A percentile compares a stretch with the other conserved stretches of the same genome.
Evolutionary conservation across 1,140 invertebrate species (phyloP).

Genomic region (Diploscapter pachys): DNA sequence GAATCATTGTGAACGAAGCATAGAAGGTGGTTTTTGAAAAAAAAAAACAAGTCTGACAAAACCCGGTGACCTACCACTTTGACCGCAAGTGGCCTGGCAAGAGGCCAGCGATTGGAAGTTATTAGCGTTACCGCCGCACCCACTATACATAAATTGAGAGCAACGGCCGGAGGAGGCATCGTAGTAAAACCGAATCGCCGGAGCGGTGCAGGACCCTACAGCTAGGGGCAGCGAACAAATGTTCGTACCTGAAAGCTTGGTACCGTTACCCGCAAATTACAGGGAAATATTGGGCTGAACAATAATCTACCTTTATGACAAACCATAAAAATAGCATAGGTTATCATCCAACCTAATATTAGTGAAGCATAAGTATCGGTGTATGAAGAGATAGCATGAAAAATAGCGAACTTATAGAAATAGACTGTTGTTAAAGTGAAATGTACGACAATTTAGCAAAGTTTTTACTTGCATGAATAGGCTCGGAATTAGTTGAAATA

Average conservation of each 20-base stretch:
- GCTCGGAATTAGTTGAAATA: too few species aligned
- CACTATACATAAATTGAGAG: constrained; percentile 40
- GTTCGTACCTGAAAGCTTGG: constrained; percentile 28
- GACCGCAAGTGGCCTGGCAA: constrained; percentile 40
- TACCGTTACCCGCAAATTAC: constrained; percentile 4
- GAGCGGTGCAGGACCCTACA: constrained; percentile 41
- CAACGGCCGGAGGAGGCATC: constrained; percentile 39
- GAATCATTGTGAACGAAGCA: too few species aligned
- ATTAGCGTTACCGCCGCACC: constrained; percentile 42
- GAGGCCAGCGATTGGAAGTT: constrained; percentile 41
- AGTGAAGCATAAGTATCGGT: too few species aligned
- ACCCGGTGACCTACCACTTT: constrained; percentile 11
- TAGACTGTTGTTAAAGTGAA: too few species aligned
- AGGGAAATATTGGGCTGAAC: not conserved
- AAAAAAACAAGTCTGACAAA: constrained; percentile 1
- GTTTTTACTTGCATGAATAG: too few species aligned
- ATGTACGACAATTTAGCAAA: too few species aligned
- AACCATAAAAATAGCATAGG: too few species aligned
- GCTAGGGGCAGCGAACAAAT: constrained; percentile 39
- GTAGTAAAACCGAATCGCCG: constrained; percentile 39
- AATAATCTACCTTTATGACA: too few species aligned
- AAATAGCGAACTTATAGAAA: too few species aligned
- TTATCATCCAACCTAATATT: not conserved
- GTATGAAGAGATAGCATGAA: too few species aligned
- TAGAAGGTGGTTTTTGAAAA: not conserved